Evolutionary conservation across 2,888 invertebrate genomes (phyloP).

Genomic region (Cremastobaeus sp.): DNA sequence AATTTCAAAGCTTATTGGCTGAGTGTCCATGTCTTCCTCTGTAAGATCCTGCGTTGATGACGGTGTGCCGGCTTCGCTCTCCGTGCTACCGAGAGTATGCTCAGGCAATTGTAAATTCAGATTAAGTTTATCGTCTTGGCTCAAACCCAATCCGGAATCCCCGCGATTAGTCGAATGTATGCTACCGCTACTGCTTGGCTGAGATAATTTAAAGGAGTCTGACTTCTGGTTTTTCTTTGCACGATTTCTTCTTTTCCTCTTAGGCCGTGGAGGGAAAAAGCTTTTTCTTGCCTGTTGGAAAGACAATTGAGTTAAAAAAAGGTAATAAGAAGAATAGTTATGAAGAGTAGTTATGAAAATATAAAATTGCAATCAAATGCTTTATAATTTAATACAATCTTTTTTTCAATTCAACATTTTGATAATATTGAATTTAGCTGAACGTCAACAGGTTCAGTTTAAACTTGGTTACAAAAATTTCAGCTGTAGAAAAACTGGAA

Average conservation of each 20-base stretch:
- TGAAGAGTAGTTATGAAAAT: too few species aligned
- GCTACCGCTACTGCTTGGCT: not conserved
- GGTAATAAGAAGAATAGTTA: too few species aligned
- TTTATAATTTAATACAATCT: too few species aligned
- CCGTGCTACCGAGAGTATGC: conserved; percentile 12
- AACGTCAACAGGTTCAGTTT: too few species aligned
- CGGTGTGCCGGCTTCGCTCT: conserved; percentile 29
- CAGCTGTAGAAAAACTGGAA: too few species aligned
- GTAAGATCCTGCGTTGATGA: conserved; percentile 28
- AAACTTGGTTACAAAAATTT: too few species aligned
- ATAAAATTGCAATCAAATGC: too few species aligned
- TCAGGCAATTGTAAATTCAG: conserved; percentile 20
- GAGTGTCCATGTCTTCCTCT: conserved; percentile 2
- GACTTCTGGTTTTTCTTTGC: conserved; percentile 38
- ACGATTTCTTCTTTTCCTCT: conserved; percentile 51
- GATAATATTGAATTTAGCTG: too few species aligned
- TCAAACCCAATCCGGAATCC: conserved; percentile 19
- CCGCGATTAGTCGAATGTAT: too few species aligned
- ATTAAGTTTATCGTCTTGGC: conserved; percentile 24
- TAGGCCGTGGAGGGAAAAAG: conserved; percentile 84
- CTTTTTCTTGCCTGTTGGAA: conserved; percentile 83
- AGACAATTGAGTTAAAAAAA: conserved; percentile 6
- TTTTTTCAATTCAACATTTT: too few species aligned
- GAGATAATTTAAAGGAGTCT: conserved; percentile 3
- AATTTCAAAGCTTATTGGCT: too few species aligned